Base-by-base conservation (phyloP, 2,888 invertebrate genomes). In the Melipona beecheii region DNA sequence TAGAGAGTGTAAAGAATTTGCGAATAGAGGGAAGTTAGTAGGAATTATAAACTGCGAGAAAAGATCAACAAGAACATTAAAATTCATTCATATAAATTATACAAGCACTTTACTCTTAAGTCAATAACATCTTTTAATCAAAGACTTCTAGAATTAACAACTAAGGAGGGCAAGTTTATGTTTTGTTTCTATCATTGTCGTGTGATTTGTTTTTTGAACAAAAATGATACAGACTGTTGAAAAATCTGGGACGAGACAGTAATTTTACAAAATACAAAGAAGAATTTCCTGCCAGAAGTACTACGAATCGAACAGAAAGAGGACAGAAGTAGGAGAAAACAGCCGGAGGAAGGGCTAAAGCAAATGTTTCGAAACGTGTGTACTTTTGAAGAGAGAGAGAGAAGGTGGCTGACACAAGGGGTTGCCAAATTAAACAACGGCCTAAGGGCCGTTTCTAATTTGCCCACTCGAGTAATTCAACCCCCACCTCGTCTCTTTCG, bases 371-470 rank as follows among this genome's bases (percentile, higher is more conserved):
- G 70, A 81, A 85, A 88, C 87, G 85, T 85, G 89, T 90, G 90
- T 90, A 90, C 82, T 84, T 89, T 84, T 81, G 80, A 4, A 31
- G 31, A 31, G 31, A 31, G 3, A 43, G 43, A 9, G 74, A 71
- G 68, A 77, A 52, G 84, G 73, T 80, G 83, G 90, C 87, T 88
- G 89, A 88, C 85, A 87, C 83, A 90, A 90, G 91, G 90, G 88
- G 75, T 90, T 89, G 86, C 87, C 89, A 91, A 92, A 93, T 92
- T 93, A 92, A 93, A 92, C 92, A 92, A 91, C 88, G 89, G 89
- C 90, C 91, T 87, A 85, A 89, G 91, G 90, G 87, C 82, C 80
- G 84, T 85, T 90, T 80, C 91, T 92, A 93, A 92, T 93, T 93
- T 91, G 90, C 88, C 83, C 82, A 76, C 83, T 76, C 72, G 58